Evolutionary conservation across 2,888 invertebrate genomes (phyloP), one percentile per base, ranked within the genome.

Genomic region (Drosophila multiciliata): DNA sequence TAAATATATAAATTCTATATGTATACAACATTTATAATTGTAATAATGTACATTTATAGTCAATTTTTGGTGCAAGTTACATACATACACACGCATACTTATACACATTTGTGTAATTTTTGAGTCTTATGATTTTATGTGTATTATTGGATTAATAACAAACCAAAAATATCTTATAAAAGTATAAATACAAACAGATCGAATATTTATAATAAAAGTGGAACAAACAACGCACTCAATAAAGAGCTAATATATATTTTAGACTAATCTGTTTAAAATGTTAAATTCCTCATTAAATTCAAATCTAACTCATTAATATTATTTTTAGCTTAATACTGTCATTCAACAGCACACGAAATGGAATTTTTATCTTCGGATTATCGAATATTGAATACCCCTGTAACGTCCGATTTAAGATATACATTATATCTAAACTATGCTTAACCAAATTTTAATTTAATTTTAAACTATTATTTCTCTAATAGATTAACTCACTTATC

Each of bases 31-130:
- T 71, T 64, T 62, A 53, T 57, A 63, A 70, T 72, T 82, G 54
- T 54, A 72, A 69, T 69, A 85, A 65, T 83, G 71, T 83, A 88
- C 54, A 73, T 72, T 82, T 72, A 75, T 79, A 76, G 90, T 90
- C 77, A 86, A 90, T 83, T 86, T 78, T 79, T 72, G 76, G 86
- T 75, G 79, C 71, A 87, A 72, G 45, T 68, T 49, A 65, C 63
- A 55, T 66, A 67, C 36, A 72, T 60, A 55, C 50, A 55, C 40
- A 61, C 38, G 48, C 59, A 69, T 68, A 32, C 48, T 62, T 66
- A 48, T 12, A 52, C 29, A 61, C 50, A 66, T 57, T 66, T 71
- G 72, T 63, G 67, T 26, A 66, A 50, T 61, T 66, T 73, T 36
- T 33, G 45, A 78, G 9, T 57, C 12, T 50, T 36, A 58, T 60